Evolutionary conservation across 2,113 vertebrate species (phyloP).

Genomic region (Siniperca chuatsi): DNA sequence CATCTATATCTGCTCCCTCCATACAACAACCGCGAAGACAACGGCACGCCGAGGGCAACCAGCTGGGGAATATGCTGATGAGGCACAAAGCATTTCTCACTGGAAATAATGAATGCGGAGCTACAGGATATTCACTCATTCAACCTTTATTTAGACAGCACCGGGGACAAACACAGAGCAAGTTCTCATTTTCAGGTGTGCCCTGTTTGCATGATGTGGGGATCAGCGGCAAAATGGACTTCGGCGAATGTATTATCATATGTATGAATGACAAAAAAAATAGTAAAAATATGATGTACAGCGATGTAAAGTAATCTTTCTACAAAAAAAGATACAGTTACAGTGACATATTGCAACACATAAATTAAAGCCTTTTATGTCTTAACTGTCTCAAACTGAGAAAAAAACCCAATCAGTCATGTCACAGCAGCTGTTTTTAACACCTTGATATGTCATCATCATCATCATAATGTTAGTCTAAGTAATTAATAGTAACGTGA

Average conservation of each 20-base stretch:
- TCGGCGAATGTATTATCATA: background rate
- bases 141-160: constrained; percentile 68
- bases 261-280: background rate
- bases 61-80: constrained; percentile 75
- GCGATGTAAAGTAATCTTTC: background rate
- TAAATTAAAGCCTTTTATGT: background rate
- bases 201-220: constrained; percentile 38
- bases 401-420: background rate
- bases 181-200: constrained; percentile 50
- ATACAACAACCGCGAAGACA: constrained; percentile 52
- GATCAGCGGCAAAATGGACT: background rate
- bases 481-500: background rate
- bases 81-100: constrained; percentile 69
- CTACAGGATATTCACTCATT: constrained; percentile 66
- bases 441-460: too few species aligned
- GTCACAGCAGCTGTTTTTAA: background rate
- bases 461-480: too few species aligned
- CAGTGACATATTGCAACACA: background rate
- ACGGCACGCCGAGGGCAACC: constrained; percentile 48
- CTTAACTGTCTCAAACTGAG: background rate
- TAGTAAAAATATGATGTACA: background rate
- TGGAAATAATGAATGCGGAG: constrained; percentile 65
- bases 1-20: constrained; percentile 62
- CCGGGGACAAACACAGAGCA: constrained; percentile 30
- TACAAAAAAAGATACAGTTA: background rate